Evolutionary conservation across 2,797 vertebrate species (phyloP), one percentile per base, ranked within the genome.

Genomic region (Acanthis flammea): DNA sequence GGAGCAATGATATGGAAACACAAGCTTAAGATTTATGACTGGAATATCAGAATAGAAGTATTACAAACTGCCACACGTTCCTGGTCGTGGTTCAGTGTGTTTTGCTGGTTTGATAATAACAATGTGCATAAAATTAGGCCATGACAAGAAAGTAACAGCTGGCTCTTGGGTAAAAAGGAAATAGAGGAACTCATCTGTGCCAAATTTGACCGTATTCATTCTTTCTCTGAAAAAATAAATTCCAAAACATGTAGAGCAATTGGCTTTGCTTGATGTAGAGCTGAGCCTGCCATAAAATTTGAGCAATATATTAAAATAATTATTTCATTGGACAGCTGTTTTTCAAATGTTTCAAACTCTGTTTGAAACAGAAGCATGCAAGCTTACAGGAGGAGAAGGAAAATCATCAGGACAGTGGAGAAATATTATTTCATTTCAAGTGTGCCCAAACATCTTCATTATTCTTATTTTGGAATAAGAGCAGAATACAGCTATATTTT

Each of bases 301-400:
- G 98, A 99, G 6, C 98, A 98, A 96, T 98, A 98, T 47, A 99
- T 87, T 91, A 98, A 96, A 77, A 99, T 97, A 63, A 99, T 23
- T 27, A 98, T 96, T 96, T 98, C 98, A 27, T 80, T 94, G 7
- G 73, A 66, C 14, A 47, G 15, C 3, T 60, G 33, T 41, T 58
- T 77, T 50, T 94, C 58, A 47, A 82, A 24, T 6, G 50, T 35
- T 25, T 92, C 76, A 80, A 99, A 98, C 42, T 19, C 41, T 19
- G 98, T 98, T 67, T 99, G 98, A 97, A 99, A 99, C 47, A 99
- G 98, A 91, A 99, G 94, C 98, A 99, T 98, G 93, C 98, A 99
- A 76, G 98, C 98, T 99, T 99, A 48, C 7, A 82, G 77, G 57
- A 55, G 83, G 28, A 87, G 79, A 91, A 85, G 65, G 67, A 79